Percentiles rank a stretch among this genome's conserved stretches.
Evolutionary conservation across 2,797 vertebrate genomes (phyloP).

Genomic region (Macropus fuliginosus): DNA sequence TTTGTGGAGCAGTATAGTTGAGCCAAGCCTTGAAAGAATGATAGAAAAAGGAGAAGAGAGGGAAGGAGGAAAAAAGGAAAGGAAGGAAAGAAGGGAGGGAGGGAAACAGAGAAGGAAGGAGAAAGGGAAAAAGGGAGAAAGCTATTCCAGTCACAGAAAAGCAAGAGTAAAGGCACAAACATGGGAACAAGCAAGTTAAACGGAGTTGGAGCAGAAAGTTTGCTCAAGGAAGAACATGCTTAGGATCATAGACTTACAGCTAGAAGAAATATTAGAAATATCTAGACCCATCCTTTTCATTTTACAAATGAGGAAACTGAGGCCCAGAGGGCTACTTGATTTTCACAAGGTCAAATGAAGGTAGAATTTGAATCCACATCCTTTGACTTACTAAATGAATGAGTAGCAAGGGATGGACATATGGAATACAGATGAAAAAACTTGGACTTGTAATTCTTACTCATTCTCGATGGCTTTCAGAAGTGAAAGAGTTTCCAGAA

Average conservation of each 20-base stretch:
- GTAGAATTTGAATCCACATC: neutral
- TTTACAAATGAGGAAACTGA: neutral
- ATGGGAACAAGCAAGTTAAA: too few species aligned
- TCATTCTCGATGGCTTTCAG: neutral
- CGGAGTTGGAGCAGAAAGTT: too few species aligned
- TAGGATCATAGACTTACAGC: neutral
- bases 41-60: too few species aligned
- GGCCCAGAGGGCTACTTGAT: neutral
- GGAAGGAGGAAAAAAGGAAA: too few species aligned
- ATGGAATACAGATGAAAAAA: neutral
- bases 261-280: neutral
- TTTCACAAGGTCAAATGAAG: neutral
- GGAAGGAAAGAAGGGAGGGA: too few species aligned
- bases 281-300: neutral
- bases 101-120: too few species aligned
- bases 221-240: too few species aligned
- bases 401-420: neutral
- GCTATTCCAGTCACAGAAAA: neutral
- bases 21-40: too few species aligned
- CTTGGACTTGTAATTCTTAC: neutral
- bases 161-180: too few species aligned
- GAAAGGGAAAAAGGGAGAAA: too few species aligned
- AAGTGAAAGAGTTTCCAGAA: neutral
- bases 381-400: neutral
- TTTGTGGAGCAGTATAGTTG: too few species aligned